phyloP scores from a whole-genome alignment of 2,797 vertebrate species.

The Rhadinocentrus ornatus region DNA sequence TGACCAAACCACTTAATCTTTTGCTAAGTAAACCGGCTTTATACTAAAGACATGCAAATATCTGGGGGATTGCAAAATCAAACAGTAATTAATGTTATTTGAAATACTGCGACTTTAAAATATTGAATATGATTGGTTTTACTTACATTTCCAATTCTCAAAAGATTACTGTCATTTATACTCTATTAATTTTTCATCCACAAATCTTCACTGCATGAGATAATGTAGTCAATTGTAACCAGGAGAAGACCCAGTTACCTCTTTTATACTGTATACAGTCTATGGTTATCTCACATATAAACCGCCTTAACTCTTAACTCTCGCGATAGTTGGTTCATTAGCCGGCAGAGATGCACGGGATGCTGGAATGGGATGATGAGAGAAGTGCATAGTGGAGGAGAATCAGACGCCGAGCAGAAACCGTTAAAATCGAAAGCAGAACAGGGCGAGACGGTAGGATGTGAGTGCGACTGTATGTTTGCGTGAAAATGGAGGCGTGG shows the following conservation, averaged over 20 bases:
- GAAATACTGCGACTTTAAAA: not conserved
- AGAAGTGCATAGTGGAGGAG: slow-evolving; percentile 46
- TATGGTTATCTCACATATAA: slow-evolving; percentile 13
- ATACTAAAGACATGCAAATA: not conserved
- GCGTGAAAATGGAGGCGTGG: not conserved
- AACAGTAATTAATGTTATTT: not conserved
- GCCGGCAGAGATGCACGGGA: slow-evolving; percentile 53
- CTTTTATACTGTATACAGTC: no score
- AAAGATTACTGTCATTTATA: not conserved
- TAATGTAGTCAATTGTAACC: not conserved
- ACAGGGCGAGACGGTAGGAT: slow-evolving; percentile 37
- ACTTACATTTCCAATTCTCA: not conserved
- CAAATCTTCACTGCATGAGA: slow-evolving; percentile 2
- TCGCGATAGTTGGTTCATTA: slow-evolving; percentile 78
- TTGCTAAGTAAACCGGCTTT: not conserved
- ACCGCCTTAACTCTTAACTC: slow-evolving; percentile 43
- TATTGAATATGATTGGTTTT: not conserved
- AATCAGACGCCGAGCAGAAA: slow-evolving; percentile 43
- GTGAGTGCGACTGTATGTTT: not conserved
- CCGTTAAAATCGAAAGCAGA: slow-evolving; percentile 23
- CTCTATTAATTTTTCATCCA: not conserved
- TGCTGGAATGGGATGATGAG: slow-evolving; percentile 64
- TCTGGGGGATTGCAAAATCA: not conserved
- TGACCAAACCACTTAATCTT: not conserved
- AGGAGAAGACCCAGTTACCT: not conserved